These are phyloP conservation scores for Epirrhoe alternata DNA, from an alignment of 2,888 invertebrate species.

Conservation along the genomic window DNA sequence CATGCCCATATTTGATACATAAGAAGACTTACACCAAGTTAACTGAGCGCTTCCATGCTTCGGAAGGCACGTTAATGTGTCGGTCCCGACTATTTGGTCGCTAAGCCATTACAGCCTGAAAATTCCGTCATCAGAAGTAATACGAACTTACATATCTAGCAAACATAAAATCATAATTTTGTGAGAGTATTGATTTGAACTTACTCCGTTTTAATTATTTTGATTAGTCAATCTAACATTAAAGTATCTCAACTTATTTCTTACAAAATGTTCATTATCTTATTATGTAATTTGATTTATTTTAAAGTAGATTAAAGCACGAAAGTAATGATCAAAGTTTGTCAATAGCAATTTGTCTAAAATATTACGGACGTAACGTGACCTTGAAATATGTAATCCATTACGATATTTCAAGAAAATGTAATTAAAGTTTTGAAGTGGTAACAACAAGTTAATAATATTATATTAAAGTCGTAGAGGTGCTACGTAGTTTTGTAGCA, in stretches of 20 bases:
- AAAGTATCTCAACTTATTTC: background rate
- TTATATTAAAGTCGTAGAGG: conserved; percentile 10
- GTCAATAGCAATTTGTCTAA: conserved; percentile 10
- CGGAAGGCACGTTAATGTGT: too few relatives aligned
- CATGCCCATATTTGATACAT: background rate
- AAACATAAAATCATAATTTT: too few relatives aligned
- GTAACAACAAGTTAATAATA: background rate
- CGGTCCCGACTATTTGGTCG: too few relatives aligned
- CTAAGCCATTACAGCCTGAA: too few relatives aligned
- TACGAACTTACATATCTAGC: too few relatives aligned
- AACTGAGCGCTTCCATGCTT: too few relatives aligned
- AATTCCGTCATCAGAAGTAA: too few relatives aligned
- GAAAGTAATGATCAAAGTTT: background rate
- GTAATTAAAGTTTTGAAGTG: background rate
- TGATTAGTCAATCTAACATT: background rate
- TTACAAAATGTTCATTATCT: background rate
- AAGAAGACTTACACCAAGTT: too few relatives aligned
- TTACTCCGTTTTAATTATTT: too few relatives aligned
- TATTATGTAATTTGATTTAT: background rate
- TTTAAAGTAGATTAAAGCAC: background rate
- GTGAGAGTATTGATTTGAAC: too few relatives aligned
- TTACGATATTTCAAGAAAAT: background rate
- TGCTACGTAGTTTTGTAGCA: conserved; percentile 21
- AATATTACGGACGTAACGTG: background rate
- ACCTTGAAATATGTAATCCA: background rate